phyloP scores from a whole-genome alignment of 2,888 invertebrate genomes.

The Tyria jacobaeae region DNA sequence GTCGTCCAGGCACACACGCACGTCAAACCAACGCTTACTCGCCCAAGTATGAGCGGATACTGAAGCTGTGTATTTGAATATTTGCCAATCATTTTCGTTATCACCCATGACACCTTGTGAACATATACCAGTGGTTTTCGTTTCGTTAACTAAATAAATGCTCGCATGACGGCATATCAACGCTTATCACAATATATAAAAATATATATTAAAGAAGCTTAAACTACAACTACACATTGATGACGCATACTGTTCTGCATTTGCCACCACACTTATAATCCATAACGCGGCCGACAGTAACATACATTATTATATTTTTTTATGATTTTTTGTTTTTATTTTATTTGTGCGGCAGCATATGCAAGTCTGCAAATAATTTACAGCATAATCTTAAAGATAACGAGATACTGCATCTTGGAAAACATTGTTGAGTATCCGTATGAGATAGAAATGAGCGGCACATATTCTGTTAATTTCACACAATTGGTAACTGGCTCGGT shows the following conservation, averaged over 20 bases:
- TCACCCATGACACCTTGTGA: conserved; percentile 74
- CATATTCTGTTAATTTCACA: conserved; percentile 53
- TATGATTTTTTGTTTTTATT: conserved; percentile 65
- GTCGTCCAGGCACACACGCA: conserved; percentile 81
- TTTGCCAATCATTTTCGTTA: conserved; percentile 58
- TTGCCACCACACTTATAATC: conserved; percentile 82
- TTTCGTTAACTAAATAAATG: conserved; percentile 83
- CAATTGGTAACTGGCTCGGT: conserved; percentile 81
- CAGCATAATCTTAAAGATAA: conserved; percentile 77
- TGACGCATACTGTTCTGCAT: conserved; percentile 82
- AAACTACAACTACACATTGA: conserved; percentile 83
- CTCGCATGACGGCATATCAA: conserved; percentile 84
- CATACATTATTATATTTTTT: conserved; percentile 55
- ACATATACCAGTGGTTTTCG: conserved; percentile 65
- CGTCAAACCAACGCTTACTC: conserved; percentile 50
- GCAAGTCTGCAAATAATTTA: conserved; percentile 80
- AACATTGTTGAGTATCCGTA: conserved; percentile 56
- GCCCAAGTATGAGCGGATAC: conserved; percentile 49
- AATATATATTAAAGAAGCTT: conserved; percentile 86
- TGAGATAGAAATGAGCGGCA: conserved; percentile 68
- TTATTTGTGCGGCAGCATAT: conserved; percentile 85
- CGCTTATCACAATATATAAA: conserved; percentile 86
- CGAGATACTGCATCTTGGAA: conserved; percentile 73
- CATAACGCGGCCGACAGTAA: conserved; percentile 70
- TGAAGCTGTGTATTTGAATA: conserved; percentile 41